Base-by-base conservation (phyloP, 2,797 vertebrate genomes). In the Pampus argenteus region DNA sequence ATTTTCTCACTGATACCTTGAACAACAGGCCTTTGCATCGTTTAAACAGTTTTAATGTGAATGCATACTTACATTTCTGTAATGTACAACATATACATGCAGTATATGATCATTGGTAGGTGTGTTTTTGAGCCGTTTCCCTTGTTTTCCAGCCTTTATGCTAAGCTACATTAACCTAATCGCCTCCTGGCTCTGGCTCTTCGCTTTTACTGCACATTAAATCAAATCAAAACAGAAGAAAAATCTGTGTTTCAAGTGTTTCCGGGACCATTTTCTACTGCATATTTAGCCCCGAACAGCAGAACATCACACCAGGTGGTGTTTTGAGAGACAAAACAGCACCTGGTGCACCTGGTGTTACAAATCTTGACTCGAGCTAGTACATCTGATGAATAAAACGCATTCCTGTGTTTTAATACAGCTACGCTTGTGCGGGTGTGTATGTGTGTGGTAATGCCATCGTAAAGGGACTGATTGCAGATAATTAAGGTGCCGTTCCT, bases 281-380 rank as follows among this genome's bases (percentile, higher is more conserved):
- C 45, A 78, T 44, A 65, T 71, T 66, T 67, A 66, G 20, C 56
- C 34, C 28, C 38, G 51, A 55, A 13, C 61, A 29, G 23, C 34
- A 59, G 38, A 62, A 54, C 18, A 65, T 42, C 25, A 52, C 71
- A 65, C 25, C 25, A 4, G 55, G 25, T 69, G 75, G 25, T 56
- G 26, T 57, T 70, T 58, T 61, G 20, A 71, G 2, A 55, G 25
- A 65, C 31, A 62, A 79, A 76, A 36, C 34, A 57, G 48, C 47
- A 62, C 51, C 55, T 48, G n/a, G n/a, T 15, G 34, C 29, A 51
- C 58, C 52, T 59, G 52, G 48, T n/a, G n/a, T n/a, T n/a, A n/a
- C n/a, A n/a, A n/a, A n/a, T 69, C 14, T 52, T 25, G 34, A 44
- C 38, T 34, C 20, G 28, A 67, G 36, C 20, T n/a, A 38, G 29